Percentiles rank a stretch among this genome's conserved stretches.
Conservation (phyloP, 1,140 invertebrate species). For the Forficula auricularia region DNA sequence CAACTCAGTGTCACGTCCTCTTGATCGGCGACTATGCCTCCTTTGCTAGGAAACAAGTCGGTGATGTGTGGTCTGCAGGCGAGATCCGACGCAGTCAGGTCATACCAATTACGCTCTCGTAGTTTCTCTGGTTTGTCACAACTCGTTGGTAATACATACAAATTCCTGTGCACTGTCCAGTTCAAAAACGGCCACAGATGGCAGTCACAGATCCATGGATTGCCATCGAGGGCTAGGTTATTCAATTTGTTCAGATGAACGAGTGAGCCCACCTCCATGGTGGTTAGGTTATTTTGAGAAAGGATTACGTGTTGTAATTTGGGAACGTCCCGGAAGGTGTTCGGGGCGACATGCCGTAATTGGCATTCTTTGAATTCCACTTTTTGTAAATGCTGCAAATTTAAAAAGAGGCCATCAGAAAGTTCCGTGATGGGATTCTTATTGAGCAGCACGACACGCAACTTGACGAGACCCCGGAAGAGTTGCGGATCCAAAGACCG, state of each 20-base stretch:
- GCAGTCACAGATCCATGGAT: conserved; percentile 80
- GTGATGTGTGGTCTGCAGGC: conserved; percentile 62
- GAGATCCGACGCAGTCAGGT: conserved; percentile 51
- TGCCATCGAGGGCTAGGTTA: conserved; percentile 58
- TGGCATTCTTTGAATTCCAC: conserved; percentile 58
- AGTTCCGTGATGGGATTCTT: conserved; percentile 52
- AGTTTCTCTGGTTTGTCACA: conserved; percentile 50
- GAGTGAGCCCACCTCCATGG: conserved; percentile 36
- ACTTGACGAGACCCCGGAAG: conserved; percentile 45
- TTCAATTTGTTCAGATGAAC: conserved; percentile 40
- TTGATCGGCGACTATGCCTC: conserved; percentile 2
- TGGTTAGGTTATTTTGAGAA: conserved; percentile 47
- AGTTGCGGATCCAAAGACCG: conserved; percentile 45
- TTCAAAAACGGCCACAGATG: conserved; percentile 57
- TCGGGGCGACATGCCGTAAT: conserved; percentile 44
- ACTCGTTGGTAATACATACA: conserved; percentile 49
- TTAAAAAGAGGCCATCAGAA: conserved; percentile 55
- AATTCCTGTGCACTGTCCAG: conserved; percentile 49
- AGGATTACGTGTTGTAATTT: conserved; percentile 46
- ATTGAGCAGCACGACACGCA: conserved; percentile 50
- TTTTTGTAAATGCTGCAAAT: conserved; percentile 51
- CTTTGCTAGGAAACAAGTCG: conserved; percentile 26
- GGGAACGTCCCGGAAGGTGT: conserved; percentile 50
- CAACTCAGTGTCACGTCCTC: conserved; percentile 37
- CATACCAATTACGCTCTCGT: conserved; percentile 47